Conservation (phyloP, 2,113 vertebrate genomes). For the Lagenorhynchus albirostris region DNA sequence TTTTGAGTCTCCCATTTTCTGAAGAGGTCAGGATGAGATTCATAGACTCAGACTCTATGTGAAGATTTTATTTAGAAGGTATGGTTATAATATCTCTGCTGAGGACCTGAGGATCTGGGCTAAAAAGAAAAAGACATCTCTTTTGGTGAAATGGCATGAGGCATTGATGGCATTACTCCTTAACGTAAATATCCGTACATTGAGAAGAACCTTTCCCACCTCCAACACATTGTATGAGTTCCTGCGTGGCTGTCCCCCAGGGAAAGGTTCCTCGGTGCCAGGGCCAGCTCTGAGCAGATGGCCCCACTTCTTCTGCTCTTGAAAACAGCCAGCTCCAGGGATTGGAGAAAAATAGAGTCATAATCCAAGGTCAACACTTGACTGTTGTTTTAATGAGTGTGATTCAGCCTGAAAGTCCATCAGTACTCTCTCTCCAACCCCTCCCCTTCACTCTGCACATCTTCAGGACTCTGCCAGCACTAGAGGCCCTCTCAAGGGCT, state of each 20-base stretch:
- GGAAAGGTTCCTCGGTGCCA: neutral
- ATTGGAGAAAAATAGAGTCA: conserved; percentile 38
- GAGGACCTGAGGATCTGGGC: neutral
- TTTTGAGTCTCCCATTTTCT: conserved; percentile 14
- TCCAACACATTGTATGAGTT: neutral
- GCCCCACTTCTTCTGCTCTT: conserved; percentile 52
- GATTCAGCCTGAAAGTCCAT: neutral
- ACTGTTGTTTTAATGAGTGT: neutral
- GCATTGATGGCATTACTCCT: neutral
- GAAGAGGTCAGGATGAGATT: neutral
- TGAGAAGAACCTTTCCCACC: neutral
- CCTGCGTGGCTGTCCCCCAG: neutral
- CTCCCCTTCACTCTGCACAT: neutral
- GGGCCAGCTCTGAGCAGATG: conserved; percentile 53
- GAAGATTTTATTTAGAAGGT: neutral
- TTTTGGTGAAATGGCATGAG: neutral
- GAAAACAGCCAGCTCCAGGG: conserved; percentile 43
- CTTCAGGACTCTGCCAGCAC: neutral
- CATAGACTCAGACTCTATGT: neutral
- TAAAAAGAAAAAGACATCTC: neutral
- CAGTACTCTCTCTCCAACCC: neutral
- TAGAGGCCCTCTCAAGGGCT: neutral
- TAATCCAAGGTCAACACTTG: conserved; percentile 11
- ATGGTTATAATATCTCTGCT: neutral
- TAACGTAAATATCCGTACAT: neutral